Evolutionary conservation across 2,113 vertebrate species (phyloP), one percentile per base, ranked within the genome.

Genomic region (Lanius collurio): DNA sequence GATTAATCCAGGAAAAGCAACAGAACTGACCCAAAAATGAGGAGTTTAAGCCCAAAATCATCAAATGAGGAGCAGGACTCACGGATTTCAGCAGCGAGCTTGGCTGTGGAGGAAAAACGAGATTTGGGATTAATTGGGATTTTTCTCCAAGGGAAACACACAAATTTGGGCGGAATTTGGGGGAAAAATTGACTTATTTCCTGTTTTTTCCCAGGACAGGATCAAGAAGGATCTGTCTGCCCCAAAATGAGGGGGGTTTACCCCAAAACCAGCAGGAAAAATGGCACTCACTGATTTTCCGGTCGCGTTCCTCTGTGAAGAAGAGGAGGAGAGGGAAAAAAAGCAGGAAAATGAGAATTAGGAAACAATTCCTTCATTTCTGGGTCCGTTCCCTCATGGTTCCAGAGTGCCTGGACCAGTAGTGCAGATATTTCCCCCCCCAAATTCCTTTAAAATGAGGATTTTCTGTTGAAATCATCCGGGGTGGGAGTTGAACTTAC

Each of bases 121-220:
- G 8, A 50, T 22, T 60, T 60, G 6, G 2, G 10, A 14, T 31
- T 7, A 17, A 42, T 47, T 13, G 35, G 57, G 74, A 3, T 8
- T 49, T 49, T 76, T 11, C 15, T 8, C 20, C 2, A 3, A 0
- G 7, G 69, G 9, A 68, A 60, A 46, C 0, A 15, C 22, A 24
- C 15, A 44, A 49, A 24, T 28, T 5, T 2, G 1, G 41, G n/a
- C 0, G 12, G 49, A 71, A 22, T 6, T 23, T 28, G 7, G 31
- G n/a, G 2, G 10, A 0, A 4, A 4, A 21, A 21, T 12, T 0
- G 28, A 27, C 0, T 31, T 9, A 13, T 63, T 76, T 30, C 3
- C 7, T 1, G 0, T 5, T 76, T 71, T 57, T 30, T 15, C 30
- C 33, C 37, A 10, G 22, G 53, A 6, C 0, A 1, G 30, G 53